These are phyloP conservation scores for Drosophila setosimentum DNA, from an alignment of 2,888 invertebrate species.

Conservation along the genomic window DNA sequence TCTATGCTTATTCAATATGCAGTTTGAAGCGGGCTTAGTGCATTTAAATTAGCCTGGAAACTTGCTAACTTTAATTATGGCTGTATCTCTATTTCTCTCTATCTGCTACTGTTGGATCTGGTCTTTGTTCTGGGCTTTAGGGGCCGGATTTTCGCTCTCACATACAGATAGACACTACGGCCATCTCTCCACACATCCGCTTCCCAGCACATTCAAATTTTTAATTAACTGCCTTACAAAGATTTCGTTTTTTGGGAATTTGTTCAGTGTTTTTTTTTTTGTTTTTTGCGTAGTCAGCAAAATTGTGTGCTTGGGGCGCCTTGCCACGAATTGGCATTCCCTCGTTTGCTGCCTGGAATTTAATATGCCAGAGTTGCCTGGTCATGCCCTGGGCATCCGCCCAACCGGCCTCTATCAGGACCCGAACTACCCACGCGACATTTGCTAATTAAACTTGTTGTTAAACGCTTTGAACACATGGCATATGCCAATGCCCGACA, in stretches of 20 bases:
- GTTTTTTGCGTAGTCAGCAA: conserved; percentile 26
- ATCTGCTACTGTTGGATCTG: not conserved
- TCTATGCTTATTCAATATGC: not conserved
- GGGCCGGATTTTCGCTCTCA: conserved; percentile 13
- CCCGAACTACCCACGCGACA: conserved; percentile 30
- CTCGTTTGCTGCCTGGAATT: conserved; percentile 50
- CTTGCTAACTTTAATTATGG: conserved; percentile 43
- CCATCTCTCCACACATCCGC: conserved; percentile 8
- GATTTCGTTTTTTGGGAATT: conserved; percentile 61
- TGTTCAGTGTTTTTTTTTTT: conserved; percentile 10
- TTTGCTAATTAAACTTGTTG: conserved; percentile 69
- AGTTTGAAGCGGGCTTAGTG: conserved; percentile 2
- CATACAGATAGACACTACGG: conserved; percentile 4
- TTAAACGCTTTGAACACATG: conserved; percentile 54
- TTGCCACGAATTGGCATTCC: conserved; percentile 73
- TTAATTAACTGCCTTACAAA: conserved; percentile 77
- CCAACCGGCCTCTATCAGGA: not conserved
- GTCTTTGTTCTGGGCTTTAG: conserved; percentile 31
- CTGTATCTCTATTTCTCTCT: not conserved
- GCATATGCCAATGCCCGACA: conserved; percentile 35
- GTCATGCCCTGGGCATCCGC: conserved; percentile 18
- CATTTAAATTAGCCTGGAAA: conserved; percentile 19
- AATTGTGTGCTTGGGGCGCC: conserved; percentile 48
- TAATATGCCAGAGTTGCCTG: conserved; percentile 53
- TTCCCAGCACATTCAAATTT: conserved; percentile 52